Percentiles rank a stretch among this genome's conserved stretches.
Conservation (phyloP, 2,888 invertebrate species). For the Cantharis rustica region DNA sequence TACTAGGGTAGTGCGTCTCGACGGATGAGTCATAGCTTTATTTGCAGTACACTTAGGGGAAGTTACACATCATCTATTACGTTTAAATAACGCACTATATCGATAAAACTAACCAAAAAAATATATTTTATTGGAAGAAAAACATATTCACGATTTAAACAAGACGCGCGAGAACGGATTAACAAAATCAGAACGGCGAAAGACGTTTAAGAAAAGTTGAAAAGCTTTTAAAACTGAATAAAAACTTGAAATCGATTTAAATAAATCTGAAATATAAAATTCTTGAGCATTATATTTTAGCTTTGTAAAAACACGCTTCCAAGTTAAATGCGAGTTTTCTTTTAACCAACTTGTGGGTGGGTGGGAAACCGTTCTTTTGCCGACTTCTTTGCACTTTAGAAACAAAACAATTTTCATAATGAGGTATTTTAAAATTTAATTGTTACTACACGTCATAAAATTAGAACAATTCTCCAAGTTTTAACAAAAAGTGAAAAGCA, state of each 20-base stretch:
- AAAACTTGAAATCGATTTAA: neutral
- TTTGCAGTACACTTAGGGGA: constrained; percentile 22
- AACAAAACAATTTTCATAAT: neutral
- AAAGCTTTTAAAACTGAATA: neutral
- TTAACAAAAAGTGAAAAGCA: neutral
- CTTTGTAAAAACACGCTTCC: constrained; percentile 15
- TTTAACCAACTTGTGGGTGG: neutral
- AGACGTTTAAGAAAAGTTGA: too few relatives aligned
- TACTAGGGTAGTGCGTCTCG: constrained; percentile 29
- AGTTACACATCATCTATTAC: constrained; percentile 25
- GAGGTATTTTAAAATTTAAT: neutral
- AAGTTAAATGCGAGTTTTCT: neutral
- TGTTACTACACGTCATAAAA: neutral
- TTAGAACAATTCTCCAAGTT: neutral
- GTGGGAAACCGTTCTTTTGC: constrained; percentile 18
- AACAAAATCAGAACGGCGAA: too few relatives aligned
- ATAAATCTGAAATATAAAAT: neutral
- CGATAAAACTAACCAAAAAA: neutral
- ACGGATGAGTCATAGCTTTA: constrained; percentile 30
- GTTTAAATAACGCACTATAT: constrained; percentile 8
- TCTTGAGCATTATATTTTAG: neutral
- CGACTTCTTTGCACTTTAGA: constrained; percentile 2
- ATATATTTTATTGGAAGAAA: neutral
- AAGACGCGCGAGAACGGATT: too few relatives aligned
- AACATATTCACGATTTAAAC: neutral